Evolutionary conservation across 1,140 invertebrate genomes (phyloP), one percentile per base, ranked within the genome.

Genomic region (Brevipalpus yothersi): DNA sequence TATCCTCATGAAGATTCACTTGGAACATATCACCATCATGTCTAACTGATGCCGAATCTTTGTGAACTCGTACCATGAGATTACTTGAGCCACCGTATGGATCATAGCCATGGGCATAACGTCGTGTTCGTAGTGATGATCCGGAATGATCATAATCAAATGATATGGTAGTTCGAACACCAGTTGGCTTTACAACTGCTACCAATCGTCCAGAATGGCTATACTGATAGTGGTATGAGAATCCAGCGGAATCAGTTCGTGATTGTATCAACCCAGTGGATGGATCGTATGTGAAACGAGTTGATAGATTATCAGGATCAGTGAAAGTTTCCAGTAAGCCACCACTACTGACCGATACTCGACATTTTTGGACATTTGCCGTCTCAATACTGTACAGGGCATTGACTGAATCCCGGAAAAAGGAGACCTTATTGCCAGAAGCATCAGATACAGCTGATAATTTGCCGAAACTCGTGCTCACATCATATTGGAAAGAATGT

Each of bases 391-490:
- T 89, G 63, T 90, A 90, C 1, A 91, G 87, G 66, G 86, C 80
- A 47, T 80, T 82, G 5, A 83, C 82, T 66, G 89, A 89, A 68
- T 94, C 87, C 17, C 90, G 73, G 11, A 89, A 72, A 23, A 95
- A 75, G 41, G 73, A 88, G 9, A 78, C 81, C 73, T 93, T 92
- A 67, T 93, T 93, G 4, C 86, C 86, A n/a, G 86, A 83, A 0
- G 86, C 82, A 69, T 95, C 91, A 0, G 86, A 86, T 0, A 95
- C 85, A 0, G 84, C 86, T 64, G 82, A 87, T 3, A 96, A 72
- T 70, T 92, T 93, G 0, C 91, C 91, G 67, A 91, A 92, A 63
- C 86, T 92, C 0, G 90, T 94, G 67, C 93, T 93, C 0, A 94
- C 88, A 64, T 90, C 94, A 70, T 96, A 95, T 0, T 86, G 83